phyloP scores from a whole-genome alignment of 2,888 invertebrate genomes.

The Agapetus fuscipes region DNA sequence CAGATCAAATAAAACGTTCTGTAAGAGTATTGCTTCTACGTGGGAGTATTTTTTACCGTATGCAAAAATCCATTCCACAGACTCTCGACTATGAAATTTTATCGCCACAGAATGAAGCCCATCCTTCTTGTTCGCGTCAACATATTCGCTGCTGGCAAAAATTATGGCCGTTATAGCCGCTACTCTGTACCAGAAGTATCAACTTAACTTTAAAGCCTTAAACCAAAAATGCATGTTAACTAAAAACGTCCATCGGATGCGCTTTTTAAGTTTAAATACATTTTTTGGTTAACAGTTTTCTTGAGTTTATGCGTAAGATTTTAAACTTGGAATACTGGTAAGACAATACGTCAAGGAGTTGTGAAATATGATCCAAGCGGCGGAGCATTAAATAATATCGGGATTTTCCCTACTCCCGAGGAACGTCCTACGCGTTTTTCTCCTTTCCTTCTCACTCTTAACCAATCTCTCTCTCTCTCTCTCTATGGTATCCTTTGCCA shows the following conservation, averaged over 20 bases:
- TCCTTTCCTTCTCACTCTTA: no score
- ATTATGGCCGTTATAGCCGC: not conserved
- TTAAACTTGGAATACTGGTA: no score
- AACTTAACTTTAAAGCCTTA: not conserved
- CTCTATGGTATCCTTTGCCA: not conserved
- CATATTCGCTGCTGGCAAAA: not conserved
- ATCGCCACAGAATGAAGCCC: not conserved
- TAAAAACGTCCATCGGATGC: no score
- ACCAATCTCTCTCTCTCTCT: not conserved
- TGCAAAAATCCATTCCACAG: no score
- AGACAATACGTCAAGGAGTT: slow-evolving; percentile 16
- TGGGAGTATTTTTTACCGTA: no score
- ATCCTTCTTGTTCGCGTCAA: not conserved
- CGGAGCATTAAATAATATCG: slow-evolving; percentile 17
- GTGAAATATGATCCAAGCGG: slow-evolving; percentile 15
- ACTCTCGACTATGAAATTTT: not conserved
- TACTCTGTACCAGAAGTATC: not conserved
- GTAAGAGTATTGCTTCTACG: no score
- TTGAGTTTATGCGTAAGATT: no score
- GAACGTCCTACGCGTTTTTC: no score
- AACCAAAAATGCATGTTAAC: no score
- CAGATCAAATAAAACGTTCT: no score
- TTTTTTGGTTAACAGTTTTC: no score
- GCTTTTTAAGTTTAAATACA: no score
- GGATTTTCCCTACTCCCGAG: slow-evolving; percentile 10